Conservation (phyloP, 2,888 invertebrate genomes). For the Nezara viridula region DNA sequence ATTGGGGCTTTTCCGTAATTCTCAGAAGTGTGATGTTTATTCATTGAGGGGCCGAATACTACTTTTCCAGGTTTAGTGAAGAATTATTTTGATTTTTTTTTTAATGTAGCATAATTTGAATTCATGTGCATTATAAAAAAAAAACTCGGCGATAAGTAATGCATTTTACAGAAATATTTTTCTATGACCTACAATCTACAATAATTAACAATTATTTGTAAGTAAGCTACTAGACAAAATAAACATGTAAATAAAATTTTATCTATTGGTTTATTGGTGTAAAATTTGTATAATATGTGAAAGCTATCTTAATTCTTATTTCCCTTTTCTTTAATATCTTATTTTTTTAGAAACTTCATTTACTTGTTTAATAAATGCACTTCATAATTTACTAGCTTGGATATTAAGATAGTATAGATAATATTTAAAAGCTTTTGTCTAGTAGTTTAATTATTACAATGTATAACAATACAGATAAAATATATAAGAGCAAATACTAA, state of each 20-base stretch:
- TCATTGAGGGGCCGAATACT: no score
- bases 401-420: background rate
- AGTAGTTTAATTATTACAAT: background rate
- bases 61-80: no score
- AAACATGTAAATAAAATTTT: no score
- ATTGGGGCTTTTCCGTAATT: no score
- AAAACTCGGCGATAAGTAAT: background rate
- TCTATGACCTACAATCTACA: background rate
- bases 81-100: background rate
- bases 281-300: no score
- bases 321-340: no score
- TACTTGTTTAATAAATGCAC: no score
- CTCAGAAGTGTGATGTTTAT: no score
- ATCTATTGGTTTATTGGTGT: no score
- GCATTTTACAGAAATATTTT: no score
- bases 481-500: background rate
- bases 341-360: no score
- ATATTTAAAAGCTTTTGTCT: background rate
- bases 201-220: background rate
- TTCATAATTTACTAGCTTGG: background rate
- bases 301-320: no score
- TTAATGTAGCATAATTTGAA: background rate
- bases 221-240: background rate
- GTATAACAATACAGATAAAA: background rate
- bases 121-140: background rate